phyloP scores from a whole-genome alignment of 2,888 invertebrate genomes.

The Synergus japonicus region DNA sequence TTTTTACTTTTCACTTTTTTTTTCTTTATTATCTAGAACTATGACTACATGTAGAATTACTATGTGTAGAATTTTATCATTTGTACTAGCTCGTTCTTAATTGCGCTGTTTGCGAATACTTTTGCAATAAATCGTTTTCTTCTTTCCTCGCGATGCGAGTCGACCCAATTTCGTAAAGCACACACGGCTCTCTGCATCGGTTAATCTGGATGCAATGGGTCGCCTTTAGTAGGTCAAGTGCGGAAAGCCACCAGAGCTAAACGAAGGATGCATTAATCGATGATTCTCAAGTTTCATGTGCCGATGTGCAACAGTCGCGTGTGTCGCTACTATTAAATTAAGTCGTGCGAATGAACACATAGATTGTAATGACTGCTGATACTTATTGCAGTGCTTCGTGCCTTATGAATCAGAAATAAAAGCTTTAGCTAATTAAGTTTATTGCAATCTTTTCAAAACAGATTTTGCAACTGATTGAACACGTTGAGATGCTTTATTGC shows the following conservation, averaged over 20 bases:
- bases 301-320: slow-evolving; percentile 31
- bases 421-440: background rate
- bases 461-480: background rate
- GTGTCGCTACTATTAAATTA: background rate
- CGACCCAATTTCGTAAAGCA: slow-evolving; percentile 32
- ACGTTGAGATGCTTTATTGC: background rate
- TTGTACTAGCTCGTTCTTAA: background rate
- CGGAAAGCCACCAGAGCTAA: slow-evolving; percentile 33
- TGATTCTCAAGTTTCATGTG: slow-evolving; percentile 19
- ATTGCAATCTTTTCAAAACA: no score
- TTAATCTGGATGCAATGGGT: slow-evolving; percentile 33
- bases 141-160: slow-evolving; percentile 24
- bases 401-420: background rate
- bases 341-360: background rate
- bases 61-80: background rate
- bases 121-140: slow-evolving; percentile 16
- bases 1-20: background rate
- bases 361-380: slow-evolving; percentile 22
- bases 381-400: background rate
- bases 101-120: slow-evolving; percentile 12
- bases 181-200: slow-evolving; percentile 10
- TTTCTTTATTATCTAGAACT: background rate
- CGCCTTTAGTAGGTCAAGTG: slow-evolving; percentile 38
- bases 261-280: slow-evolving; percentile 33
- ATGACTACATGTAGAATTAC: no score